phyloP scores from a whole-genome alignment of 1,140 invertebrate genomes.

The Drosophila melanogaster region Release_6_plus_ISO1_MT NT_037436.4:2706001-2706500 shows the following conservation, averaged over 20 bases:
- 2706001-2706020: conserved; percentile 11
- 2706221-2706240: conserved; percentile 58
- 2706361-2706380: conserved; percentile 38
- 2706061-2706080: conserved; percentile 57
- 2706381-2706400: conserved; percentile 55
- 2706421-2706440: conserved; percentile 19
- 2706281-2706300: conserved; percentile 25
- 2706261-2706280: conserved; percentile 38
- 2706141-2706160: conserved; percentile 20
- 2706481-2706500: conserved; percentile 20
- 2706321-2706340: conserved; percentile 77
- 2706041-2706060: conserved; percentile 18
- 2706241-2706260: conserved; percentile 56
- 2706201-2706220: conserved; percentile 8
- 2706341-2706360: conserved; percentile 73
- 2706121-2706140: conserved; percentile 11
- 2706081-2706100: conserved; percentile 23
- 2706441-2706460: conserved; percentile 77
- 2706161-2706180: conserved; percentile 9
- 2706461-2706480: conserved; percentile 49
- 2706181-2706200: not conserved
- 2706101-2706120: not conserved
- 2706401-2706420: conserved; percentile 20
- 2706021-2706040: conserved; percentile 15
- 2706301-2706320: conserved; percentile 59